A percentile compares a stretch with the other conserved stretches of the same genome.
Conservation (phyloP, 2,113 vertebrate genomes). For the Rhegmatorhina hoffmannsi region DNA sequence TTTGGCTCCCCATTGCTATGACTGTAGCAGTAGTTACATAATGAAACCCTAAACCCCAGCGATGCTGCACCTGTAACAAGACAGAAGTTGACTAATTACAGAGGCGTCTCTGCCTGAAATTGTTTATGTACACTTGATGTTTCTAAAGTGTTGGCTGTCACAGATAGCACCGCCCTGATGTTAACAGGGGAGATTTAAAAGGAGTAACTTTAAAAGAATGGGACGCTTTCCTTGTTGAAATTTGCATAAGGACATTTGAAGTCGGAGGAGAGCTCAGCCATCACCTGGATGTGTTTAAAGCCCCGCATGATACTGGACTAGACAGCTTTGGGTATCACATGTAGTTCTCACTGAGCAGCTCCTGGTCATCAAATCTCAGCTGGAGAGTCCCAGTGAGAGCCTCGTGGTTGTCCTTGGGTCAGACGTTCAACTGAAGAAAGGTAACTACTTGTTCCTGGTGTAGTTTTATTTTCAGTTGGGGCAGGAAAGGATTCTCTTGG, state of each 20-base stretch:
- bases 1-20: conserved; percentile 25
- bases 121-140: conserved; percentile 20
- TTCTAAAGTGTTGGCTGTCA: not conserved
- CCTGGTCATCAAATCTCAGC: not conserved
- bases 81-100: conserved; percentile 53
- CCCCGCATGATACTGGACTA: rapidly evolving
- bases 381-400: not conserved
- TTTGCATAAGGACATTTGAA: not conserved
- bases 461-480: not conserved
- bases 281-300: not conserved
- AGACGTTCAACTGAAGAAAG: not conserved
- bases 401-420: not conserved
- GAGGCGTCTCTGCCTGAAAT: conserved; percentile 17
- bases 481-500: not conserved
- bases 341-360: not conserved
- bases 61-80: conserved; percentile 36
- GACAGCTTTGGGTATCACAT: not conserved
- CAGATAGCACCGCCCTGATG: not conserved
- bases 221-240: not conserved
- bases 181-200: not conserved
- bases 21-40: conserved; percentile 37
- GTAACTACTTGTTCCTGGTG: not conserved
- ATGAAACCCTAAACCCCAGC: conserved; percentile 31
- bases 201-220: not conserved
- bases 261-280: not conserved